Base-by-base conservation (phyloP, 2,888 invertebrate species). In the Pecten maximus region DNA sequence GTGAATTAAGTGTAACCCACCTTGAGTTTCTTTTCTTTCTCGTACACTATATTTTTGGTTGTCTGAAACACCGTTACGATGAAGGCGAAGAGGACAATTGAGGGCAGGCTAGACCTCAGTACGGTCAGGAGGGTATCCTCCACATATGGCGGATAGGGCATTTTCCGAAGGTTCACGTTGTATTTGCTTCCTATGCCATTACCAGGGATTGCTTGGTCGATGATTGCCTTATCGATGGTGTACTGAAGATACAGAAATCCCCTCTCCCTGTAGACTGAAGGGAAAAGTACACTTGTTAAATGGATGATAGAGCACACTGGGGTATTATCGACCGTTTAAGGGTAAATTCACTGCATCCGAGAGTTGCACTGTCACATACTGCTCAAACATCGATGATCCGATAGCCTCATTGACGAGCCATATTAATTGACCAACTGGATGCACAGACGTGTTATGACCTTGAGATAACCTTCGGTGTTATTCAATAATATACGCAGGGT, bases 61-160 rank as follows among this genome's bases (percentile, higher is more conserved):
- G 98, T 98, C 95, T 98, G 98, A 28, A 98, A 98, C 89, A 98
- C 98, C 0, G 98, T 98, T 96, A 98, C 98, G 90, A 98, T 98
- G 95, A 98, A 98, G 95, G 98, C 98, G 28, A 98, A 97, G 97
- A 98, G 97, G 40, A 99, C 97, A 88, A 99, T 98, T 93, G 98
- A 97, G 0, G 98, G 98, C 91, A 98, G 97, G 94, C 98, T 97
- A 19, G 97, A 96, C 95, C 98, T 97, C 87, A 98, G 96, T 0
- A 98, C 97, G 54, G 97, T 97, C 0, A 98, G 96, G 40, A 98
- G 97, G 0, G 97, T 96, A 96, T 98, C 98, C 40, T 97, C 97
- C 0, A 98, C 96, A 96, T 97, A 98, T 0, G 97, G 96, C 0
- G 98, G 98, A 96, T 98, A 98, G 0, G 98, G 98, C 96, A 97